These are phyloP conservation scores for Acanthosepion esculentum DNA, from an alignment of 2,888 invertebrate genomes.

Conservation along the genomic window DNA sequence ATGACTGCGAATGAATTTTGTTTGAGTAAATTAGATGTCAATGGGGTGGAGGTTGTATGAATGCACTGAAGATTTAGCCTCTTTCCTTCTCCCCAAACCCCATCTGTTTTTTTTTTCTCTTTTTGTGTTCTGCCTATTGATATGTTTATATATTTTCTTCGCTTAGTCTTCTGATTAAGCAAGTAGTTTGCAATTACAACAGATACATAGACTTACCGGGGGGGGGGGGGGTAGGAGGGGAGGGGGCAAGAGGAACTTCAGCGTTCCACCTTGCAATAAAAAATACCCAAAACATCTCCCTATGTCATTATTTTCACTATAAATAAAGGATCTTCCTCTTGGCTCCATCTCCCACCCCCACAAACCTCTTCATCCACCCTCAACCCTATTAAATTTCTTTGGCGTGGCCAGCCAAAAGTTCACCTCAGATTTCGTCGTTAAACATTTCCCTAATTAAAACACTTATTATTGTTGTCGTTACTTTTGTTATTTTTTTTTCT, in stretches of 20 bases:
- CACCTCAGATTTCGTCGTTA: neutral
- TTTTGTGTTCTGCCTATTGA: neutral
- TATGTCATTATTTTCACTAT: constrained; percentile 9
- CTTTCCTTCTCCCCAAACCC: neutral
- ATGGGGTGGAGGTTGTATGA: neutral
- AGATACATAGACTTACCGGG: neutral
- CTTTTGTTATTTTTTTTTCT: neutral
- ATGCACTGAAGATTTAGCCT: neutral
- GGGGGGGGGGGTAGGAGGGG: too few species aligned
- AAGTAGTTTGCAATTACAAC: neutral
- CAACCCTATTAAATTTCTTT: neutral
- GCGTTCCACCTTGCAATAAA: neutral
- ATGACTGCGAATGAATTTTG: too few species aligned
- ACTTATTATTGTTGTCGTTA: neutral
- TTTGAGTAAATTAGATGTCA: too few species aligned
- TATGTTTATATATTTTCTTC: constrained; percentile 21
- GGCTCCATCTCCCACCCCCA: neutral
- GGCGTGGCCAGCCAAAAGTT: constrained; percentile 33
- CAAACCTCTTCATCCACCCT: neutral
- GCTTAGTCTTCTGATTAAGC: neutral
- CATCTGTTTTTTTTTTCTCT: neutral
- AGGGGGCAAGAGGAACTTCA: neutral
- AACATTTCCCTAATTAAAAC: constrained; percentile 9
- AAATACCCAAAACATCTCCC: neutral
- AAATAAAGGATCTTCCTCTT: constrained; percentile 8